phyloP scores from a whole-genome alignment of 2,888 invertebrate species.

The Trachelus troglodyta region DNA sequence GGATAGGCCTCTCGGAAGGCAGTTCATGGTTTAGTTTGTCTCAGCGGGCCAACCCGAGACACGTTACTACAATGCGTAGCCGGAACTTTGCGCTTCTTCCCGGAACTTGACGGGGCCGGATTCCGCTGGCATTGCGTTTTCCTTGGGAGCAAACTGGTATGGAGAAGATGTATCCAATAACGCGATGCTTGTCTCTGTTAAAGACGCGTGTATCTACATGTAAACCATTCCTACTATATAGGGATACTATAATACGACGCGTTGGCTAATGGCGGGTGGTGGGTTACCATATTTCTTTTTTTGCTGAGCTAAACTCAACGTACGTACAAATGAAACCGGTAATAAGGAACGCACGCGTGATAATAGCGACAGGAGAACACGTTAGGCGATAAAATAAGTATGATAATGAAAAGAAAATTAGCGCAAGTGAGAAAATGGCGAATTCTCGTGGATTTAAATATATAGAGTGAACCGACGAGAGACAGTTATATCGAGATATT shows the following conservation, averaged over 20 bases:
- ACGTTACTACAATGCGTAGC: constrained; percentile 46
- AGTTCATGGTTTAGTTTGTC: constrained; percentile 31
- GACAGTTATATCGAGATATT: neutral
- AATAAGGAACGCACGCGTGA: neutral
- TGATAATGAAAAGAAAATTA: neutral
- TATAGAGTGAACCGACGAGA: neutral
- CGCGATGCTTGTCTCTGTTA: constrained; percentile 26
- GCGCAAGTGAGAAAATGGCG: neutral
- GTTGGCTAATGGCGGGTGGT: neutral
- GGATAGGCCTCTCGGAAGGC: constrained; percentile 28
- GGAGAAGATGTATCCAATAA: constrained; percentile 29
- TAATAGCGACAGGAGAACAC: neutral
- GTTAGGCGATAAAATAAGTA: neutral
- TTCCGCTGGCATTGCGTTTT: constrained; percentile 53
- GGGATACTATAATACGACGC: neutral
- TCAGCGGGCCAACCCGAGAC: constrained; percentile 37
- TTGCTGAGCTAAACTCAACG: neutral
- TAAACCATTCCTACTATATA: constrained; percentile 12
- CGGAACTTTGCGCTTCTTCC: constrained; percentile 56
- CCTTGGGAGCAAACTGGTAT: constrained; percentile 38
- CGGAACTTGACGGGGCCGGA: constrained; percentile 46
- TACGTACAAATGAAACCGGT: neutral
- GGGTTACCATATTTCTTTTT: neutral
- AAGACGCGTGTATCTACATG: constrained; percentile 28
- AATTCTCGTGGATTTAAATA: neutral